Percentiles rank a stretch among this genome's conserved stretches.
Evolutionary conservation across 1,140 invertebrate genomes (phyloP).

Genomic region (Apis cerana): DNA sequence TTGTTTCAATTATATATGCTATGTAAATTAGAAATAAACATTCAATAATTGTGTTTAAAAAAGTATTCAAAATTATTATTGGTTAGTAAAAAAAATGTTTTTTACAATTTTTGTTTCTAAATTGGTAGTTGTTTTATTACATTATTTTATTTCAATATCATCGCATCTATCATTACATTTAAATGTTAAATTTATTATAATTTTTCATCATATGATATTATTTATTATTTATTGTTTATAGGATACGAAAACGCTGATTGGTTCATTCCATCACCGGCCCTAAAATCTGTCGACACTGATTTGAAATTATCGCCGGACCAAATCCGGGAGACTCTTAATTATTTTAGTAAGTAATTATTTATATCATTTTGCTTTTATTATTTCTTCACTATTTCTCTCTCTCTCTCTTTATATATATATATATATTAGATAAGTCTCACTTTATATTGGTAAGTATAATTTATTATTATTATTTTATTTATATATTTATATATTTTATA

Average conservation of each 20-base stretch:
- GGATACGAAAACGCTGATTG: conserved; percentile 97
- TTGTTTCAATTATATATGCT: neutral
- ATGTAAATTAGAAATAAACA: neutral
- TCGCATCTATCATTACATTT: no score
- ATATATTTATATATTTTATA: neutral
- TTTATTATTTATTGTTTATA: conserved; percentile 67
- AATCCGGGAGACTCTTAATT: conserved; percentile 97
- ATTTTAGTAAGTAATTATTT: conserved; percentile 93
- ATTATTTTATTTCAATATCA: neutral
- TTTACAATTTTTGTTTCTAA: neutral
- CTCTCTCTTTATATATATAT: neutral
- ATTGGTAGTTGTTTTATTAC: neutral
- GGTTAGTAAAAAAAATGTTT: neutral
- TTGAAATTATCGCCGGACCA: conserved; percentile 95
- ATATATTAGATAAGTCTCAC: neutral
- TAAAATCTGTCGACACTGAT: conserved; percentile 88
- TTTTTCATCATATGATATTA: neutral
- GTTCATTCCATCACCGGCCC: conserved; percentile 93
- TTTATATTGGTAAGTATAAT: neutral
- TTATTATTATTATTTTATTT: neutral
- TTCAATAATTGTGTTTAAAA: neutral
- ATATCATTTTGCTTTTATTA: neutral
- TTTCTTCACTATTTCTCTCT: neutral
- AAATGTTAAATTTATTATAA: neutral
- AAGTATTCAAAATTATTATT: neutral